Conservation (phyloP, 2,888 invertebrate species). For the Adelphocoris suturalis region DNA sequence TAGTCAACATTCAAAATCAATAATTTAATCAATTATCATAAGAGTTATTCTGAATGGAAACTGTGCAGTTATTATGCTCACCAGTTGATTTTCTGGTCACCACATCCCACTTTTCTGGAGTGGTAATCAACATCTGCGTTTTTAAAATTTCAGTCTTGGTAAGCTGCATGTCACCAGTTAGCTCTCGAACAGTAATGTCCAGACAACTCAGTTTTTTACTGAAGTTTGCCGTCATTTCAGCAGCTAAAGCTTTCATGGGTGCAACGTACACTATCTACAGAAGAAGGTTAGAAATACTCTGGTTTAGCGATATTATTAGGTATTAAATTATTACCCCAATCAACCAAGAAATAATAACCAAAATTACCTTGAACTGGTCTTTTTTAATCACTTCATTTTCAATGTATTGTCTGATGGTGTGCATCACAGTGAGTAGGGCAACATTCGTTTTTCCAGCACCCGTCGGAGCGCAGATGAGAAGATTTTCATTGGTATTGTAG, state of each 20-base stretch:
- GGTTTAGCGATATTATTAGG: no score
- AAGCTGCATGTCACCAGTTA: constrained; percentile 99
- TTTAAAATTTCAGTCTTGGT: constrained; percentile 95
- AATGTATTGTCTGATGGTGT: constrained; percentile 92
- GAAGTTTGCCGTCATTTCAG: constrained; percentile 98
- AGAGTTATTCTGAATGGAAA: no score
- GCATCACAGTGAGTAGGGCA: constrained; percentile 94
- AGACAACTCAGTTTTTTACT: constrained; percentile 86
- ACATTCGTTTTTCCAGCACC: constrained; percentile 99
- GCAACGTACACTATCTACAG: constrained; percentile 96
- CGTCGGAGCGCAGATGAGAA: constrained; percentile 98
- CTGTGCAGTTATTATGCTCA: constrained; percentile 76
- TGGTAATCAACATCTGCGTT: constrained; percentile 98
- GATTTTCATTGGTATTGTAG: constrained; percentile 97
- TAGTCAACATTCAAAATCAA: no score
- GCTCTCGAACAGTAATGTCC: constrained; percentile 92
- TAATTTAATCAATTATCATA: no score
- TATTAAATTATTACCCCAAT: no score
- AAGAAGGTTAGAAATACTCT: not conserved
- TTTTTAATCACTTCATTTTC: constrained; percentile 90
- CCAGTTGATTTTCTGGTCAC: constrained; percentile 96
- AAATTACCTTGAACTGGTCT: constrained; percentile 92
- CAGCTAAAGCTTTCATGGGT: constrained; percentile 99
- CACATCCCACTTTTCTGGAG: constrained; percentile 99
- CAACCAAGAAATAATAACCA: not conserved